Conservation (phyloP, 2,797 vertebrate species). For the Sandelia bainsii region DNA sequence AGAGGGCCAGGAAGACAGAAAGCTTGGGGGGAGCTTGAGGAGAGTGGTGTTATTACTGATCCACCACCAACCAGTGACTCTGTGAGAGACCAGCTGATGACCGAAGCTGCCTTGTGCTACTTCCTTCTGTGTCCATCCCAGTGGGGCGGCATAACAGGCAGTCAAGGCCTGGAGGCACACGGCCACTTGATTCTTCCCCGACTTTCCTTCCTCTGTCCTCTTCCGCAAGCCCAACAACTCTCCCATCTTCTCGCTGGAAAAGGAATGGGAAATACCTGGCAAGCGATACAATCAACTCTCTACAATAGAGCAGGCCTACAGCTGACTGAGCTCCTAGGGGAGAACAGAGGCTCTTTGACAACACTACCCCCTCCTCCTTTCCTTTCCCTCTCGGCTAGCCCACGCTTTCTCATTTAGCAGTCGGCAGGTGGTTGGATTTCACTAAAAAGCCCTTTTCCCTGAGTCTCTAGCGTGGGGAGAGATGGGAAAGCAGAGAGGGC, state of each 20-base stretch:
- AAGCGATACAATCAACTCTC: constrained; percentile 76
- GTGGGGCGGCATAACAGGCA: constrained; percentile 24
- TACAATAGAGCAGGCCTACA: constrained; percentile 77
- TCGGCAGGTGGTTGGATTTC: constrained; percentile 87
- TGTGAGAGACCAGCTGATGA: constrained; percentile 44
- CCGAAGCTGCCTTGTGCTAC: constrained; percentile 52
- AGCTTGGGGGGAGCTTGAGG: constrained; percentile 14
- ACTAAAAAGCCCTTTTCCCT: constrained; percentile 82
- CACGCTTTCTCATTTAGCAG: constrained; percentile 86
- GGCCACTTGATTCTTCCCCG: constrained; percentile 52
- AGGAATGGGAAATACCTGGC: constrained; percentile 78
- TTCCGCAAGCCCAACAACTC: constrained; percentile 52
- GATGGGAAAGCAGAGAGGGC: constrained; percentile 62
- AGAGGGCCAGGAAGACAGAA: constrained; percentile 41
- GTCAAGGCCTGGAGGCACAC: constrained; percentile 32
- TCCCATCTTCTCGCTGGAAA: constrained; percentile 61
- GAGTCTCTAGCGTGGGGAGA: constrained; percentile 71
- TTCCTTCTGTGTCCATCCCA: constrained; percentile 56
- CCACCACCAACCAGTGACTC: constrained; percentile 32
- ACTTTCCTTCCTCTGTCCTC: constrained; percentile 45
- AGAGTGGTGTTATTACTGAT: constrained; percentile 49
- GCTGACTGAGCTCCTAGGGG: constrained; percentile 80
- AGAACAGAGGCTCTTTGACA: constrained; percentile 86
- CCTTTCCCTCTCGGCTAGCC: constrained; percentile 79
- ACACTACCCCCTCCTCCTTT: constrained; percentile 52